Evolutionary conservation across 2,888 invertebrate genomes (phyloP).

Genomic region (Philaethria dido): DNA sequence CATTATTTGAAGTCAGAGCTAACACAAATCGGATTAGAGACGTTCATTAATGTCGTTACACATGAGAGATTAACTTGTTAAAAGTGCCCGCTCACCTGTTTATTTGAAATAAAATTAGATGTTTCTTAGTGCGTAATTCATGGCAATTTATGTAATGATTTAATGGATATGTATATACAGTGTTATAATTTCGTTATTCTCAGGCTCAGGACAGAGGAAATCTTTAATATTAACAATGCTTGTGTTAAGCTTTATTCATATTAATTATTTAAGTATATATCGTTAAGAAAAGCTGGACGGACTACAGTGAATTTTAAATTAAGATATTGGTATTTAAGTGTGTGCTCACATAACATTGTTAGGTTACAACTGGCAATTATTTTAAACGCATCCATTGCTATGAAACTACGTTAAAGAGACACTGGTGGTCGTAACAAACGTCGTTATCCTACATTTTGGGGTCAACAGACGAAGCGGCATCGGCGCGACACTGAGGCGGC

Average conservation of each 20-base stretch:
- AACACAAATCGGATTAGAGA: conserved; percentile 13
- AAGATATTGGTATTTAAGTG: conserved; percentile 18
- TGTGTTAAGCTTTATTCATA: no score
- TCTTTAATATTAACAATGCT: no score
- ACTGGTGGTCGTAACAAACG: conserved; percentile 69
- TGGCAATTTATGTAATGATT: no score
- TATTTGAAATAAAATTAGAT: background rate
- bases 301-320: conserved; percentile 6
- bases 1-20: conserved; percentile 29
- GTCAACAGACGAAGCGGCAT: conserved; percentile 70
- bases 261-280: background rate
- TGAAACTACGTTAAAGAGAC: conserved; percentile 63
- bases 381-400: conserved; percentile 65
- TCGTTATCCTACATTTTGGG: conserved; percentile 78
- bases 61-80: background rate
- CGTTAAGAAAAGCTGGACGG: background rate
- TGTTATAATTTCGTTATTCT: no score
- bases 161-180: no score
- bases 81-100: background rate
- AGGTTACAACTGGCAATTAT: conserved; percentile 60
- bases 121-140: background rate
- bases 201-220: no score
- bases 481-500: conserved; percentile 64
- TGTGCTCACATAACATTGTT: conserved; percentile 43
- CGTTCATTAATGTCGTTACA: conserved; percentile 3